Percentiles rank a stretch among this genome's conserved stretches.
Evolutionary conservation across 1,140 invertebrate genomes (phyloP).

Genomic region (Pogonomyrmex californicus): DNA sequence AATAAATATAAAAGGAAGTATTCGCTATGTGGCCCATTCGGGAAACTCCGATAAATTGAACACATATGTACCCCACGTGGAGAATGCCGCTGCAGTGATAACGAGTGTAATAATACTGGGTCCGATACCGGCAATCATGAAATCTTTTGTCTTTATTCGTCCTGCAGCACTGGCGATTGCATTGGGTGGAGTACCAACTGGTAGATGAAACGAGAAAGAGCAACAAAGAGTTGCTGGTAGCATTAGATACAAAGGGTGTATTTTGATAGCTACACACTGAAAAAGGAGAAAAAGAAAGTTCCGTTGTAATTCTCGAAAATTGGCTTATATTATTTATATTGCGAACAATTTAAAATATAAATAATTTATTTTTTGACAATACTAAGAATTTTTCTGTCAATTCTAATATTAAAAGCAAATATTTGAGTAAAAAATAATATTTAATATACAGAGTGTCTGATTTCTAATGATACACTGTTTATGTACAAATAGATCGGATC

Average conservation of each 20-base stretch:
- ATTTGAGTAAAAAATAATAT: neutral
- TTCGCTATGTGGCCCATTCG: slow-evolving; percentile 82
- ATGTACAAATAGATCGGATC: too few relatives aligned
- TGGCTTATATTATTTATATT: neutral
- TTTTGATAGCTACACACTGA: slow-evolving; percentile 87
- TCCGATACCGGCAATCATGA: slow-evolving; percentile 93
- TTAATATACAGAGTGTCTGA: too few relatives aligned
- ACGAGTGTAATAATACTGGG: slow-evolving; percentile 92
- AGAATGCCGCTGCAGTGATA: slow-evolving; percentile 90
- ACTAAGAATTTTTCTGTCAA: neutral
- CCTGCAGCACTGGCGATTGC: slow-evolving; percentile 96
- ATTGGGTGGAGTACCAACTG: slow-evolving; percentile 96
- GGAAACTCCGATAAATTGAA: slow-evolving; percentile 88
- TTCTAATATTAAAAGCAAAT: neutral
- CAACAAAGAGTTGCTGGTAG: slow-evolving; percentile 90
- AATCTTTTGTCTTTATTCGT: slow-evolving; percentile 92
- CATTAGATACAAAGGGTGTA: slow-evolving; percentile 91
- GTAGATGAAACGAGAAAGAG: slow-evolving; percentile 90
- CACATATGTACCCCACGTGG: slow-evolving; percentile 89
- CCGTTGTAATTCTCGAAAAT: slow-evolving; percentile 7
- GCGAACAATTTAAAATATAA: neutral
- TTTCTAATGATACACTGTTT: too few relatives aligned
- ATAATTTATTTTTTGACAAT: neutral
- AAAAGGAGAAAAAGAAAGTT: slow-evolving; percentile 62
- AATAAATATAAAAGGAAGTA: neutral